These are phyloP conservation scores for Ptyas mucosa DNA, from an alignment of 2,113 vertebrate species.

Conservation along the genomic window DNA sequence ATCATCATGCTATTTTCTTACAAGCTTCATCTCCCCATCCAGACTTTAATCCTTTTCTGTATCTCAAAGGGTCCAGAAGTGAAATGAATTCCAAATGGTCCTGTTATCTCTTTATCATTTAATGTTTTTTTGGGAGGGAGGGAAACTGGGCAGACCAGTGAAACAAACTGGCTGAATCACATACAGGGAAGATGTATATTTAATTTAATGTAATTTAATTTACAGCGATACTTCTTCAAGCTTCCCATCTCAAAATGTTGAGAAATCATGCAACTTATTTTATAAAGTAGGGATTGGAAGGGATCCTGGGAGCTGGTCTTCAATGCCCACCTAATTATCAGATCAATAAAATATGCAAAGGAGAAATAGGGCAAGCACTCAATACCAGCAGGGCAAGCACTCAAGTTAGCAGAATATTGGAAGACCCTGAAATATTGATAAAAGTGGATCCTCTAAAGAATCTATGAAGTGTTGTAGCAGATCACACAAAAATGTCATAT, in stretches of 20 bases:
- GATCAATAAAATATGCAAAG: neutral
- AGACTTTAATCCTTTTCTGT: neutral
- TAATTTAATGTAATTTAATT: neutral
- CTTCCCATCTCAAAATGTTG: neutral
- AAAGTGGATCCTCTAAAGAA: neutral
- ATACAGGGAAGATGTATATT: neutral
- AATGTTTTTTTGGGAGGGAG: neutral
- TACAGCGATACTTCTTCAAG: neutral
- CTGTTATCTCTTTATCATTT: neutral
- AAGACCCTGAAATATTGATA: neutral
- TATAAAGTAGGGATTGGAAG: neutral
- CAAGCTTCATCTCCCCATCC: neutral
- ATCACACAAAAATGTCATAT: neutral
- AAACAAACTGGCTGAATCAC: neutral
- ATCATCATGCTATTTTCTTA: neutral
- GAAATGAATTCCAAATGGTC: neutral
- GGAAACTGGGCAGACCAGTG: neutral
- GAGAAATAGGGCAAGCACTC: neutral
- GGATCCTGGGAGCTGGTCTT: neutral
- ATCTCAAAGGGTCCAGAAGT: neutral
- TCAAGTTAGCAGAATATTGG: neutral
- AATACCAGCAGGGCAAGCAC: neutral
- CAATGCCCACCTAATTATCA: neutral
- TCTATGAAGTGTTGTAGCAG: neutral
- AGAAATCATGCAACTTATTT: neutral